These are phyloP conservation scores for Microcebus lehilahytsara DNA, from an alignment of 2,113 vertebrate species.

Conservation along the genomic window DNA sequence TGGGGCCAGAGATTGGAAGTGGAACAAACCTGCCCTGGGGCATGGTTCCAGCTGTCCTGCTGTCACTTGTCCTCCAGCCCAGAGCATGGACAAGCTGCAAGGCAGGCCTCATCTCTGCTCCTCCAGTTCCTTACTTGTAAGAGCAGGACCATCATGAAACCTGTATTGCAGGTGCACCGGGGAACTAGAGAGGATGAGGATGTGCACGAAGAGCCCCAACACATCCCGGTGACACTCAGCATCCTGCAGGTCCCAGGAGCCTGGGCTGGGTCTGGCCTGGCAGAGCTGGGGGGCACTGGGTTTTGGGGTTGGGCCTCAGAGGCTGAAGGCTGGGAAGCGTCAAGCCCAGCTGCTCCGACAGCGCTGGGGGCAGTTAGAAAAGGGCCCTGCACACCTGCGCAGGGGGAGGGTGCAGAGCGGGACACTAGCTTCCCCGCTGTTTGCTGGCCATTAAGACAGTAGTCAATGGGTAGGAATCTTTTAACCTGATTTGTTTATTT, in stretches of 20 bases:
- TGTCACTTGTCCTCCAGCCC: background rate
- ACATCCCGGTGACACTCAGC: background rate
- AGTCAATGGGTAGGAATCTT: background rate
- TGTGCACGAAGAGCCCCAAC: no score
- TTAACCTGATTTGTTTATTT: background rate
- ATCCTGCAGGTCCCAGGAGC: background rate
- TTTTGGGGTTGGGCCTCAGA: background rate
- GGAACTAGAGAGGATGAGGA: no score
- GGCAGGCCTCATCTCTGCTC: background rate
- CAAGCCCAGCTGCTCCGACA: background rate
- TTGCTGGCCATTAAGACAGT: background rate
- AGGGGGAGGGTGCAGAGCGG: no score
- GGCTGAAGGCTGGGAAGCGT: no score
- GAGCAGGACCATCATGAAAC: accelerated
- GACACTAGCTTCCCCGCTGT: background rate
- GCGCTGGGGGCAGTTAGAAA: background rate
- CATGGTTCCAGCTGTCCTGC: background rate
- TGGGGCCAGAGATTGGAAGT: background rate
- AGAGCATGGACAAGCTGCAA: no score
- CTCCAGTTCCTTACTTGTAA: background rate
- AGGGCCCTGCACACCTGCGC: no score
- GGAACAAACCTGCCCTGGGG: no score
- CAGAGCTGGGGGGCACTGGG: background rate
- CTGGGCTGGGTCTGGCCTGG: background rate
- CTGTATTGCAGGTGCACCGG: background rate